A percentile compares a stretch with the other conserved stretches of the same genome.
These are phyloP conservation scores for Beris chalybata DNA, from an alignment of 2,888 invertebrate species.

Conservation along the genomic window DNA sequence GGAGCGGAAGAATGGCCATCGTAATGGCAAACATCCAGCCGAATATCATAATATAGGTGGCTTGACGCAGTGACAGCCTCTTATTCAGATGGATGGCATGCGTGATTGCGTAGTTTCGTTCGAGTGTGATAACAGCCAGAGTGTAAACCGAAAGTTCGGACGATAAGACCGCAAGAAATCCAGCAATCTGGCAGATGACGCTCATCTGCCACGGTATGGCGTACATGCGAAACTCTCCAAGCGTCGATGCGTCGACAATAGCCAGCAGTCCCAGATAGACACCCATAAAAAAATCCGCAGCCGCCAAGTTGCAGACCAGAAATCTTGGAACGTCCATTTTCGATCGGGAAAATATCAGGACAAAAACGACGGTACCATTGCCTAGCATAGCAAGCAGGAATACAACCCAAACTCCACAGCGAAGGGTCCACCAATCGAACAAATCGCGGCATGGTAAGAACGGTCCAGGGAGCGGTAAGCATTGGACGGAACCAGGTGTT, in stretches of 20 bases:
- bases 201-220: conserved; percentile 98
- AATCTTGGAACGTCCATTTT: conserved; percentile 97
- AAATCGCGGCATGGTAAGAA: conserved; percentile 94
- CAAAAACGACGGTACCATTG: conserved; percentile 93
- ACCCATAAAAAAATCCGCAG: conserved; percentile 98
- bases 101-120: conserved; percentile 95
- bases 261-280: conserved; percentile 91
- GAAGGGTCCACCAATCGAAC: conserved; percentile 96
- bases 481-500: conserved; percentile 60
- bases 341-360: conserved; percentile 84
- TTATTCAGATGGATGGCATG: conserved; percentile 98
- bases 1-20: conserved; percentile 85
- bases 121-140: conserved; percentile 92
- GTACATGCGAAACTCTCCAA: conserved; percentile 94
- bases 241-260: conserved; percentile 91
- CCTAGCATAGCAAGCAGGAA: conserved; percentile 94
- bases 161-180: conserved; percentile 91
- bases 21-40: conserved; percentile 91
- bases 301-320: conserved; percentile 93
- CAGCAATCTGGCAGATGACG: conserved; percentile 88
- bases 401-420: conserved; percentile 97
- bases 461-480: conserved; percentile 85
- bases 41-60: conserved; percentile 85
- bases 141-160: conserved; percentile 95
- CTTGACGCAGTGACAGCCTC: conserved; percentile 85